Evolutionary conservation across 2,113 vertebrate species (phyloP).

Genomic region (Octodon degus): DNA sequence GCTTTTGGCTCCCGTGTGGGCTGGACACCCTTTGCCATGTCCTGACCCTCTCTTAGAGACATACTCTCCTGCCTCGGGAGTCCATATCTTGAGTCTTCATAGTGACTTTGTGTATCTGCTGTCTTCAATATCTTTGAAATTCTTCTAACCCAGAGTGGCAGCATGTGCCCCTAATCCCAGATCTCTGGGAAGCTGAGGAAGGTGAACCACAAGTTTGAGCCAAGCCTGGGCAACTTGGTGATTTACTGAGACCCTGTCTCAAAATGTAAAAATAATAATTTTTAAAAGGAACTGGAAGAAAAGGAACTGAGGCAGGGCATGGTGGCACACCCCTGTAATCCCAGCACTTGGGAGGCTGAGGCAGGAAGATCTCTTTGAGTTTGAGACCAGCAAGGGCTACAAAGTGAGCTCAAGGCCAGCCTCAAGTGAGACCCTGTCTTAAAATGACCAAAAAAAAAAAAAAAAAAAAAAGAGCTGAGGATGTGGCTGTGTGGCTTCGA

Average conservation of each 20-base stretch:
- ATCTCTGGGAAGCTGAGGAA: background rate
- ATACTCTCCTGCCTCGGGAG: background rate
- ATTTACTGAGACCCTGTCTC: background rate
- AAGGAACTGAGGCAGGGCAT: background rate
- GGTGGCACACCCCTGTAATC: no score
- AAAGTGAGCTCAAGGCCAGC: no score
- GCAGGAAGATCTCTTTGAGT: no score
- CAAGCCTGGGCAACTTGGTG: background rate
- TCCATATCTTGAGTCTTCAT: background rate
- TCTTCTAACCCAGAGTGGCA: background rate
- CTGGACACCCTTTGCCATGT: background rate
- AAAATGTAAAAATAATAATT: background rate
- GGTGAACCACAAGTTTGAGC: background rate
- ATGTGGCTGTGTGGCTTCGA: background rate
- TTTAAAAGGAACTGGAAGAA: background rate
- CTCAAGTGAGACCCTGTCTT: no score
- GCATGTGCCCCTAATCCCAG: background rate
- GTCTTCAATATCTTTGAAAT: background rate
- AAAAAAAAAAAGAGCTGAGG: background rate
- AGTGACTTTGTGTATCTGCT: background rate
- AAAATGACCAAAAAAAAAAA: no score
- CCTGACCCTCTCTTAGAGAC: background rate
- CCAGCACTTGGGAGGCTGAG: no score
- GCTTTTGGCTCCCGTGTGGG: constrained; percentile 93
- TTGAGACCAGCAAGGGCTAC: no score